These are phyloP conservation scores for Bombus superbus DNA, from an alignment of 1,140 invertebrate genomes.

Conservation along the genomic window DNA sequence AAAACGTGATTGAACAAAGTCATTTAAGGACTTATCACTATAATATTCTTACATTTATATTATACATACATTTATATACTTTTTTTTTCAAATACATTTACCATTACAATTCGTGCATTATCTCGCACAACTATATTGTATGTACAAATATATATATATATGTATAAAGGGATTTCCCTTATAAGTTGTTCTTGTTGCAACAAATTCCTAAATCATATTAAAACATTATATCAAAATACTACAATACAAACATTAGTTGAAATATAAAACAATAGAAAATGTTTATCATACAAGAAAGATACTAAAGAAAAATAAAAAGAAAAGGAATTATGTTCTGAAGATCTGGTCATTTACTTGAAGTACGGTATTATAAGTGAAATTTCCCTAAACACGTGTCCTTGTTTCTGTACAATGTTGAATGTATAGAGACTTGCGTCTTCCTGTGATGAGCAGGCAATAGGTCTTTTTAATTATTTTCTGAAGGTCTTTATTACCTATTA, in stretches of 20 bases:
- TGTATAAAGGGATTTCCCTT: background rate
- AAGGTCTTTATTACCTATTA: too few species aligned
- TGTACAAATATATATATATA: too few species aligned
- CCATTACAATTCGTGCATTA: background rate
- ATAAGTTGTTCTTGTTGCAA: background rate
- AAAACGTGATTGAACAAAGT: background rate
- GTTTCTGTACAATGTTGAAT: conserved; percentile 17
- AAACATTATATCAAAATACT: background rate
- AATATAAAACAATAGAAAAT: background rate
- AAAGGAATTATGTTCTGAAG: background rate
- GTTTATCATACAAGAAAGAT: background rate
- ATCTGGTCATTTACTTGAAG: background rate
- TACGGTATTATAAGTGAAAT: background rate
- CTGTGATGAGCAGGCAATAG: too few species aligned
- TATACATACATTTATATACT: too few species aligned
- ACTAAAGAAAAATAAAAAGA: too few species aligned
- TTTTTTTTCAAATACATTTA: background rate
- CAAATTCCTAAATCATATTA: too few species aligned
- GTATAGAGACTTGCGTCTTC: background rate
- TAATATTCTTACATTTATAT: background rate
- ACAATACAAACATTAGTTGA: background rate
- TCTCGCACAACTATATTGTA: background rate
- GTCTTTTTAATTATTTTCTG: too few species aligned
- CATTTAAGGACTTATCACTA: background rate
- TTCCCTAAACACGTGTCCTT: background rate